A percentile compares a stretch with the other conserved stretches of the same genome.
phyloP scores from a whole-genome alignment of 1,140 invertebrate species.

The Elymnias hypermnestra region DNA sequence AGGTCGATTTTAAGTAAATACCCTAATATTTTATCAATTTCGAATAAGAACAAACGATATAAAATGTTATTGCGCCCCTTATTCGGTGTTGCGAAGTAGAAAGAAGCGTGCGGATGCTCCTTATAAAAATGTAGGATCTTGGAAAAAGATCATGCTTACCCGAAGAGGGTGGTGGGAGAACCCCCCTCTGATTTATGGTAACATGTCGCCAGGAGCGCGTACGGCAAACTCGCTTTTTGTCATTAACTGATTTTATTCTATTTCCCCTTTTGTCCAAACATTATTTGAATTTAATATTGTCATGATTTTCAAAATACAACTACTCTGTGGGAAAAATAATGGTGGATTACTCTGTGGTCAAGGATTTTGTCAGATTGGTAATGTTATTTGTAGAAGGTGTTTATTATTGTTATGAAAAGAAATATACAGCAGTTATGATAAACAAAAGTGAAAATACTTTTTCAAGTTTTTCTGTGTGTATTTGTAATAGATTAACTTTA shows the following conservation, averaged over 20 bases:
- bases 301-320: too few relatives aligned
- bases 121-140: conserved; percentile 72
- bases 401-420: too few relatives aligned
- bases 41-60: conserved; percentile 4
- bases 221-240: conserved; percentile 60
- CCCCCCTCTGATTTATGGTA: conserved; percentile 69
- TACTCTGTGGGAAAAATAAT: too few relatives aligned
- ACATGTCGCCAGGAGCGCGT: conserved; percentile 60
- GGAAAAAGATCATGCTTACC: conserved; percentile 65
- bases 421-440: too few relatives aligned
- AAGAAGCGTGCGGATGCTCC: conserved; percentile 19
- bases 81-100: conserved; percentile 4
- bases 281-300: too few relatives aligned
- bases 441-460: too few relatives aligned
- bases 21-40: conserved; percentile 1
- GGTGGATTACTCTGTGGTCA: too few relatives aligned
- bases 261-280: conserved; percentile 29
- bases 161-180: conserved; percentile 24
- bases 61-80: conserved; percentile 9
- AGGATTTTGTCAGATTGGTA: not conserved
- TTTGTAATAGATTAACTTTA: too few relatives aligned
- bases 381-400: not conserved
- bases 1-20: too few relatives aligned
- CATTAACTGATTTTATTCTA: conserved; percentile 69
- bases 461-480: too few relatives aligned